A percentile compares a stretch with the other conserved stretches of the same genome.
Conservation (phyloP, 2,113 vertebrate species). For the Corynorhinus townsendii region DNA sequence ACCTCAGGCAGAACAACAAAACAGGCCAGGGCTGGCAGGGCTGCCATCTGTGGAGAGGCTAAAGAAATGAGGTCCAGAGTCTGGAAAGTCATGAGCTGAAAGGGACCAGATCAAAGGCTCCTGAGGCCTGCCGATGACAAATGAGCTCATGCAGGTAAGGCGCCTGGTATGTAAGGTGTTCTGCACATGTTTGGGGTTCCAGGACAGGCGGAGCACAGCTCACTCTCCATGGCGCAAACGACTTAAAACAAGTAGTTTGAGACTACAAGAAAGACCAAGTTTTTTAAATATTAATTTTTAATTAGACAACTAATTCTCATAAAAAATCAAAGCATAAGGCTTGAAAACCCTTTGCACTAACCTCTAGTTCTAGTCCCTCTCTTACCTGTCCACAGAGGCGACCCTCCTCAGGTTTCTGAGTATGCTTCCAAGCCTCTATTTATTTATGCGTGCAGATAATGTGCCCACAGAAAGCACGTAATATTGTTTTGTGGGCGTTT, state of each 20-base stretch:
- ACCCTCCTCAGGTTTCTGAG: background rate
- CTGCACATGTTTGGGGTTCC: background rate
- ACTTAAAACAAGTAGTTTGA: background rate
- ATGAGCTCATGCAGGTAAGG: background rate
- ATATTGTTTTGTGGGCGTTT: background rate
- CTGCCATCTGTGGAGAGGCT: background rate
- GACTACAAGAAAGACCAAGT: background rate
- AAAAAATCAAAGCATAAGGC: background rate
- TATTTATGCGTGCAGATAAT: background rate
- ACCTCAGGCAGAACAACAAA: background rate
- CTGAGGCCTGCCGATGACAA: background rate
- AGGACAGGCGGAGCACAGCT: rapidly evolving
- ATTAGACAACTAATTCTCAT: conserved; percentile 4
- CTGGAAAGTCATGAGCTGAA: background rate
- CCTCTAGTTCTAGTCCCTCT: background rate
- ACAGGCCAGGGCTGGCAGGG: rapidly evolving
- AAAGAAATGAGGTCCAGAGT: conserved; percentile 3
- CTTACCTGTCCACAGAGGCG: background rate
- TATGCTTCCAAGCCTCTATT: background rate
- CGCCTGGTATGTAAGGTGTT: background rate
- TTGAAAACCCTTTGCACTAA: background rate
- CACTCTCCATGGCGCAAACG: rapidly evolving
- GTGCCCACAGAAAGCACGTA: background rate
- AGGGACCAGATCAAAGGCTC: conserved; percentile 10
- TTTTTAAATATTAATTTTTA: conserved; percentile 33